Evolutionary conservation across 2,797 vertebrate species (phyloP), one percentile per base, ranked within the genome.

Genomic region (Silurus aristotelis): DNA sequence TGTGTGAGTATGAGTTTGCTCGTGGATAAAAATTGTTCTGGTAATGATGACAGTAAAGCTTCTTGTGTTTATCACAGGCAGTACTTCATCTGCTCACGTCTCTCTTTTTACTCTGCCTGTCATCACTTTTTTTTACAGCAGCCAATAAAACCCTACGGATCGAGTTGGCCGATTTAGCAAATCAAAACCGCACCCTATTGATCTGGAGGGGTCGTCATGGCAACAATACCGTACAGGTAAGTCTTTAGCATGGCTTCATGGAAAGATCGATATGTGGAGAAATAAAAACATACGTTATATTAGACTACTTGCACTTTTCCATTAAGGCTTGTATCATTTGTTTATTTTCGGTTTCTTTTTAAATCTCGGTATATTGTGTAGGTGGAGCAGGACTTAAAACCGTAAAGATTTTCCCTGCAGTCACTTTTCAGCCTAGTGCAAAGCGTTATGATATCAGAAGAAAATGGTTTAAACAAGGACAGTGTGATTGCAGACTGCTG

Each of bases 1-100:
- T 84, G 82, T 17, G 85, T 87, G 68, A 84, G 85, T 80, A n/a
- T 1, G 7, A 38, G 8, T 83, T 77, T 77, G 14, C 55, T 63
- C 82, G 46, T 27, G 70, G 14, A 25, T 10, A 46, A 58, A 25
- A 64, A n/a, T 25, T 22, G 2, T 0, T 12, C 15, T 61, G 13
- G n/a, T 52, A 76, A 31, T 43, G 6, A 80, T 15, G n/a, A 61
- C n/a, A 55, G 7, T 25, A 71, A 48, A 20, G 43, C 20, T 72
- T n/a, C 55, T 56, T 56, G 12, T 72, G 48, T 48, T 55, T 46
- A 17, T 75, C 13, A 73, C 71, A 73, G 55, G 9, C 56, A 38
- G 0, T 22, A 19, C 19, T 61, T 60, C 75, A 61, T 61, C 56
- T 60, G 5, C 27, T 78, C 56, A 60, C 17, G 0, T 15, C 38